A percentile compares a stretch with the other conserved stretches of the same genome.
Evolutionary conservation across 1,140 invertebrate genomes (phyloP).

Genomic region (Cataglyphis hispanica): DNA sequence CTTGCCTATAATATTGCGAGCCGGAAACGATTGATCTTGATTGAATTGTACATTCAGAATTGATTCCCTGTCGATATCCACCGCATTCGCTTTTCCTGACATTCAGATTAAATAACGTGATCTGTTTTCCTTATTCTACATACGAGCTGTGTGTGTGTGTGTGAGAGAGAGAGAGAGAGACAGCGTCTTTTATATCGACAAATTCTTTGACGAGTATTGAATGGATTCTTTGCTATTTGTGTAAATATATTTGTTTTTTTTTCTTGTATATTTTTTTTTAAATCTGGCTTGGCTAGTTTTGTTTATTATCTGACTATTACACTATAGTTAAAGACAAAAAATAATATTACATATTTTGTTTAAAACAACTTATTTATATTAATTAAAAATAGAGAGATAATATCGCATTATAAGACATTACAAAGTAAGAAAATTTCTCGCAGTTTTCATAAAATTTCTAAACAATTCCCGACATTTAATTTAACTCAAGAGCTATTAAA

Average conservation of each 20-base stretch:
- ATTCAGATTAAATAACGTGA: slow-evolving; percentile 54
- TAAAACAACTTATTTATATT: neutral
- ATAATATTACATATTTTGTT: neutral
- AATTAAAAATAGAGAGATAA: neutral
- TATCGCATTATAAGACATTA: neutral
- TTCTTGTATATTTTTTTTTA: neutral
- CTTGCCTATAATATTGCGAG: slow-evolving; percentile 17
- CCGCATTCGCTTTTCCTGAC: slow-evolving; percentile 45
- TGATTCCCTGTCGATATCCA: slow-evolving; percentile 38
- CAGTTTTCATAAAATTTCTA: neutral
- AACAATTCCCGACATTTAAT: neutral
- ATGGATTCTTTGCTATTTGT: slow-evolving; percentile 1
- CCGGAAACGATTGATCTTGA: slow-evolving; percentile 44
- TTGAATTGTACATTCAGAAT: slow-evolving; percentile 45
- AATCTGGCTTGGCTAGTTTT: no score
- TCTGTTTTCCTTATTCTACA: slow-evolving; percentile 38
- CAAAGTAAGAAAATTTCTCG: neutral
- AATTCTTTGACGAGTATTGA: slow-evolving; percentile 40
- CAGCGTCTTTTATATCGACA: slow-evolving; percentile 35
- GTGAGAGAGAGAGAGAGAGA: no score
- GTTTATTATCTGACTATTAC: neutral
- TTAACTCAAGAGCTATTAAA: slow-evolving; percentile 23
- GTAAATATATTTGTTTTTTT: neutral
- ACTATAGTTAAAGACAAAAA: neutral
- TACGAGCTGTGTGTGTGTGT: no score